phyloP scores from a whole-genome alignment of 2,113 vertebrate species.

The Cebus imitator region DNA sequence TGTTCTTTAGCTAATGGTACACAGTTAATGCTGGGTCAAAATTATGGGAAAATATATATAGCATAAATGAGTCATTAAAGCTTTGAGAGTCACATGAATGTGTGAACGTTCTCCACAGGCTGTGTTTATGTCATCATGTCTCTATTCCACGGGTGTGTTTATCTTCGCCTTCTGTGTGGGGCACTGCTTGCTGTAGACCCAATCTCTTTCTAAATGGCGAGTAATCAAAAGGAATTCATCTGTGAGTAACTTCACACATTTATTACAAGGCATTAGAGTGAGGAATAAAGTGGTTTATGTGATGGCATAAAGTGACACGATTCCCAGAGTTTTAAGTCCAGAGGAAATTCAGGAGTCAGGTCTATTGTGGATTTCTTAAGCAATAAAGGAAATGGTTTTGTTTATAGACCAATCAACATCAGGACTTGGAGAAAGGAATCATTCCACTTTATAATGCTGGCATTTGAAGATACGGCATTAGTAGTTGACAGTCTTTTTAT shows the following conservation, averaged over 20 bases:
- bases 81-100: background rate
- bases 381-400: background rate
- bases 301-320: background rate
- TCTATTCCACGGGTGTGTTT: background rate
- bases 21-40: background rate
- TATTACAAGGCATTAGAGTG: background rate
- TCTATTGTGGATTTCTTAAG: background rate
- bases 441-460: background rate
- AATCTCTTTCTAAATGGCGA: slow-evolving; percentile 12
- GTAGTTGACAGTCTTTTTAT: background rate
- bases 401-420: background rate
- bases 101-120: background rate
- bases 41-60: background rate
- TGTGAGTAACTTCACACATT: slow-evolving; percentile 12
- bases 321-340: background rate
- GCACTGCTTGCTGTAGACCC: background rate
- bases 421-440: background rate
- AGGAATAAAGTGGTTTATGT: background rate
- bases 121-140: background rate
- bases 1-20: background rate
- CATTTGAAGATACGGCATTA: slow-evolving; percentile 2
- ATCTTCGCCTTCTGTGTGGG: background rate
- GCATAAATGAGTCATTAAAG: background rate
- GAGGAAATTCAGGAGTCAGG: background rate
- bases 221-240: slow-evolving; percentile 21